Evolutionary conservation across 2,797 vertebrate genomes (phyloP).

Genomic region (Gadopsis bispinosus): DNA sequence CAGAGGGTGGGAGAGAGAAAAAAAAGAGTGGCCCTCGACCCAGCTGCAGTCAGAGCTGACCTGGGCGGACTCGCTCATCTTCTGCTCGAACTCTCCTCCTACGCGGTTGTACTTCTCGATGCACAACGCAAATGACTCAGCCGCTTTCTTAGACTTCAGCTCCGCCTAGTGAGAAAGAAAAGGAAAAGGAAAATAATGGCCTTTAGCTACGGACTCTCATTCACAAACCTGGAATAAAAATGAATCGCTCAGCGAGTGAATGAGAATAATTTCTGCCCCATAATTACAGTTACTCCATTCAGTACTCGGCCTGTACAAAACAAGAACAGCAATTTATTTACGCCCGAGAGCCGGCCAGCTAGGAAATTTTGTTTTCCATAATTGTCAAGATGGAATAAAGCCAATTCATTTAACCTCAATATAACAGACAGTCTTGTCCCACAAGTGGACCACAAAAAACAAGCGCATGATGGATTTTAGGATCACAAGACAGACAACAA

Average conservation of each 20-base stretch:
- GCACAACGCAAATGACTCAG: conserved; percentile 87
- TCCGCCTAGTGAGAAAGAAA: conserved; percentile 87
- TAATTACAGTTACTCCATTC: conserved; percentile 27
- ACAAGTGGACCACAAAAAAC: background rate
- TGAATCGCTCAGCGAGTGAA: conserved; percentile 3
- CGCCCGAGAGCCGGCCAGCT: background rate
- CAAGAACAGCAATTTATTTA: conserved; percentile 7
- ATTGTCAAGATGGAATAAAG: background rate
- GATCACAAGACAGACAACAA: conserved; percentile 7
- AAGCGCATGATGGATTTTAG: background rate
- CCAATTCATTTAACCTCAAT: conserved; percentile 3
- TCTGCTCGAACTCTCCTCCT: conserved; percentile 93
- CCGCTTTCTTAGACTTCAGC: conserved; percentile 93
- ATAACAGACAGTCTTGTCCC: conserved; percentile 12
- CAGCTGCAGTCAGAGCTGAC: conserved; percentile 75
- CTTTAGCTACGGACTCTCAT: conserved; percentile 6
- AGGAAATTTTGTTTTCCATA: conserved; percentile 13
- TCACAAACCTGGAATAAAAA: conserved; percentile 30
- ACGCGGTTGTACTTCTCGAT: conserved; percentile 94
- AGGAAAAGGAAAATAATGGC: conserved; percentile 29
- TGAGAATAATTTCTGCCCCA: conserved; percentile 11
- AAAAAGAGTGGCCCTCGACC: conserved; percentile 17
- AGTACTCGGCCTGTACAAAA: background rate
- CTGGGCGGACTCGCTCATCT: conserved; percentile 94
- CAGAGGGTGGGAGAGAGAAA: conserved; percentile 23